Base-by-base conservation (phyloP, 1,140 invertebrate genomes). In the Amyelois transitella region DNA sequence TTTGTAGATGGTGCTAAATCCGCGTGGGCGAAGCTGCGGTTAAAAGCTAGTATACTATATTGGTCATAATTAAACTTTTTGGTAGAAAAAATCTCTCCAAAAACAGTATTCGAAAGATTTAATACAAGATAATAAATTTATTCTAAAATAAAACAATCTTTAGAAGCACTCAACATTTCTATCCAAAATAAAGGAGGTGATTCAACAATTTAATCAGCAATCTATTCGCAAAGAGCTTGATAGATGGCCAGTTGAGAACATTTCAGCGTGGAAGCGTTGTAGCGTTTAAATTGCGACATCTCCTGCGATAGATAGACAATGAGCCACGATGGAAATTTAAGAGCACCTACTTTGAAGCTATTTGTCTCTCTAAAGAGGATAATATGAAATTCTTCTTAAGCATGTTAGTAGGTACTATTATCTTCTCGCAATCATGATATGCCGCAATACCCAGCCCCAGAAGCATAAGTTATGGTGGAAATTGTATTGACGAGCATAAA, bases 191-290 rank as follows among this genome's bases (percentile, higher is more conserved):
- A 76, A 72, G 65, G 71, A 60, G 64, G 70, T 69, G 69, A 77
- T 77, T 79, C 70, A 72, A 68, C 69, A 75, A 72, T 73, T 77
- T 77, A 77, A 76, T 75, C 74, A 78, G 63, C 72, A 68, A 79
- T 75, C 72, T 76, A 78, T 81, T 65, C 72, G 60, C 51, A 63
- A 66, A 70, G 66, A 73, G 70, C 73, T 73, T 77, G 81, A 85
- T 81, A 67, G 74, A 81, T 78, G 70, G 67, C 70, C 64, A 66
- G 65, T 64, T 53, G 70, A 65, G 60, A 69, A 79, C 77, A 78
- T 77, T 77, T 77, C 65, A 80, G 59, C 64, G 70, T 63, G 59
- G 61, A 60, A 63, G 55, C 58, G 58, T 54, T 45, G 60, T 68
- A 65, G 64, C 67, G 60, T 65, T 57, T 71, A 73, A 73, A 77